phyloP scores from a whole-genome alignment of 2,797 vertebrate species.

The Typhlichthys eigenmanni region DNA sequence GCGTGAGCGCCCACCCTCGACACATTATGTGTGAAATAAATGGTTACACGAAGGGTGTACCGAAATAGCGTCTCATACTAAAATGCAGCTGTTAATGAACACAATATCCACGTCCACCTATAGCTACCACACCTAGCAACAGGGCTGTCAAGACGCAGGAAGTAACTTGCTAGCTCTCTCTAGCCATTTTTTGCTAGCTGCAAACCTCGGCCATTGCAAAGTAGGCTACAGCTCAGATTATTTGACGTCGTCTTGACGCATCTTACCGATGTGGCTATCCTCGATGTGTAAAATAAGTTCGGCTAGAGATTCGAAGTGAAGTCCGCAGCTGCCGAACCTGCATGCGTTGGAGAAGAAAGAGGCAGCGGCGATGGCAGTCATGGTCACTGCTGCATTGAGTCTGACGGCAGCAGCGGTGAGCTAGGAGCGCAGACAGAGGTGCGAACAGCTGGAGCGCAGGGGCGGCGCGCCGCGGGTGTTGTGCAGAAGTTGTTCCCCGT shows the following conservation, averaged over 20 bases:
- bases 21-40: conserved; percentile 1
- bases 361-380: conserved; percentile 97
- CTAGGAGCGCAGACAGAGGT: conserved; percentile 46
- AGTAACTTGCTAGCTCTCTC: conserved; percentile 80
- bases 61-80: background rate
- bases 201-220: conserved; percentile 59
- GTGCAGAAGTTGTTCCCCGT: conserved; percentile 26
- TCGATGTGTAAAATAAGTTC: conserved; percentile 98
- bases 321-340: conserved; percentile 93
- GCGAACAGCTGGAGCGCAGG: conserved; percentile 75
- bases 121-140: conserved; percentile 82
- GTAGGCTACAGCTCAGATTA: conserved; percentile 45
- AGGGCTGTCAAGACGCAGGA: conserved; percentile 88
- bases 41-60: background rate
- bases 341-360: conserved; percentile 98
- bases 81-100: background rate
- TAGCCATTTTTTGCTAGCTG: conserved; percentile 62
- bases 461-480: conserved; percentile 54
- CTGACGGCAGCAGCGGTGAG: conserved; percentile 69
- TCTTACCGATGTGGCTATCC: conserved; percentile 94
- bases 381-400: conserved; percentile 86
- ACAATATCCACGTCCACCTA: conserved; percentile 19
- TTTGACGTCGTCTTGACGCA: conserved; percentile 35
- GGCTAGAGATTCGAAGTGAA: conserved; percentile 90
- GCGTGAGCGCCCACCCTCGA: conserved; percentile 20